Evolutionary conservation across 1,140 invertebrate genomes (phyloP).

Genomic region (Zophobas atratus): DNA sequence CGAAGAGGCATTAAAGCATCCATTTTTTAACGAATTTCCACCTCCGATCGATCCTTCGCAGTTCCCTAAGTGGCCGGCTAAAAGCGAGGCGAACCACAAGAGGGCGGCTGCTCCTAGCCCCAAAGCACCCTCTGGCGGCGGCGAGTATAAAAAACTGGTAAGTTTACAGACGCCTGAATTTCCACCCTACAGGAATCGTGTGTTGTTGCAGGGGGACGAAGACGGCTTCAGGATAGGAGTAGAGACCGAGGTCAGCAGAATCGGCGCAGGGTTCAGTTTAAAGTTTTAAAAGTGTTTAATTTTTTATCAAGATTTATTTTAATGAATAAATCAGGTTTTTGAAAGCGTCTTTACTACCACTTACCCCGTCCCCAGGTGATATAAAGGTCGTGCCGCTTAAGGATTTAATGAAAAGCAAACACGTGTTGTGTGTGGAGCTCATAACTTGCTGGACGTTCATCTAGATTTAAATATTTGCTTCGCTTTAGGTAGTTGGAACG

Average conservation of each 20-base stretch:
- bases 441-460: conserved; percentile 23
- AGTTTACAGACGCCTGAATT: conserved; percentile 60
- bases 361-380: too few relatives aligned
- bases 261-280: conserved; percentile 86
- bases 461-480: conserved; percentile 36
- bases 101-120: conserved; percentile 84
- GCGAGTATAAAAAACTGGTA: conserved; percentile 90
- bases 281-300: conserved; percentile 76
- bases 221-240: conserved; percentile 67
- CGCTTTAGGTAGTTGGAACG: conserved; percentile 5
- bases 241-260: conserved; percentile 72
- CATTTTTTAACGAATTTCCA: conserved; percentile 94
- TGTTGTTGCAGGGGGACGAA: conserved; percentile 53
- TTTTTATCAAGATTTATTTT: conserved; percentile 17
- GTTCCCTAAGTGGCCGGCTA: conserved; percentile 99
- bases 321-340: conserved; percentile 26
- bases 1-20: conserved; percentile 89
- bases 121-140: conserved; percentile 94
- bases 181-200: neutral
- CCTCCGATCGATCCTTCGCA: conserved; percentile 94
- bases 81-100: conserved; percentile 90
- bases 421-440: conserved; percentile 4
- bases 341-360: neutral
- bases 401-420: conserved; percentile 30
- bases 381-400: neutral